Conservation (phyloP, 2,888 invertebrate genomes). For the Anoncus sp. region DNA sequence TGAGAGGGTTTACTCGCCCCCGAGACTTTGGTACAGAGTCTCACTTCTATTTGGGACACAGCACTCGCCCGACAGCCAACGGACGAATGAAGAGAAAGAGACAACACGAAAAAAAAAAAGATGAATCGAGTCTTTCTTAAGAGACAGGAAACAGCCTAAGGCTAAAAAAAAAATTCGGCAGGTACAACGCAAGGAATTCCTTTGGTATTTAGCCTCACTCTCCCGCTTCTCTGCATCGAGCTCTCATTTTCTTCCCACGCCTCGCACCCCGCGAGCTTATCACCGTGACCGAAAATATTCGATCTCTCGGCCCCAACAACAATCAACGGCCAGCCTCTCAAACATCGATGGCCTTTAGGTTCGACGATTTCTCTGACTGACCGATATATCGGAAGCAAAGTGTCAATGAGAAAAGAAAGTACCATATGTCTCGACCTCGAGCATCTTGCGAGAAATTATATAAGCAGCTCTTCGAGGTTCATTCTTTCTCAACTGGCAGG, state of each 20-base stretch:
- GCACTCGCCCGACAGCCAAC: constrained; percentile 18
- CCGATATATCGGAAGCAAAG: constrained; percentile 9
- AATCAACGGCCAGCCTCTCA: background rate
- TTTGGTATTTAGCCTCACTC: constrained; percentile 48
- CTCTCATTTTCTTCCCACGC: constrained; percentile 58
- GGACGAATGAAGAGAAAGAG: constrained; percentile 5
- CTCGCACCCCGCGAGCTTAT: background rate
- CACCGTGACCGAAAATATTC: constrained; percentile 27
- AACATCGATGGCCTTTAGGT: background rate
- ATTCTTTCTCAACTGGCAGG: constrained; percentile 26
- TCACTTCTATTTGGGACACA: constrained; percentile 15
- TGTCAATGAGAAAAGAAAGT: constrained; percentile 17
- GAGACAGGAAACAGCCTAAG: constrained; percentile 58
- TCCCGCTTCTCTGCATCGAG: background rate
- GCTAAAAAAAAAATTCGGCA: constrained; percentile 55
- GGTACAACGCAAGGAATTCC: constrained; percentile 59
- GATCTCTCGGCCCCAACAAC: constrained; percentile 1
- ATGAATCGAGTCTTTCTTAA: constrained; percentile 41
- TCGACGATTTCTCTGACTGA: constrained; percentile 8
- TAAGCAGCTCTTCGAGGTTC: constrained; percentile 7
- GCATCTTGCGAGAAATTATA: constrained; percentile 38
- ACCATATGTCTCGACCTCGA: background rate
- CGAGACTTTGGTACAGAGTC: background rate
- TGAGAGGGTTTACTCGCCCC: constrained; percentile 18
- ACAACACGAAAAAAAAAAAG: constrained; percentile 6